Conservation (phyloP, 2,797 vertebrate genomes). For the Alauda arvensis region DNA sequence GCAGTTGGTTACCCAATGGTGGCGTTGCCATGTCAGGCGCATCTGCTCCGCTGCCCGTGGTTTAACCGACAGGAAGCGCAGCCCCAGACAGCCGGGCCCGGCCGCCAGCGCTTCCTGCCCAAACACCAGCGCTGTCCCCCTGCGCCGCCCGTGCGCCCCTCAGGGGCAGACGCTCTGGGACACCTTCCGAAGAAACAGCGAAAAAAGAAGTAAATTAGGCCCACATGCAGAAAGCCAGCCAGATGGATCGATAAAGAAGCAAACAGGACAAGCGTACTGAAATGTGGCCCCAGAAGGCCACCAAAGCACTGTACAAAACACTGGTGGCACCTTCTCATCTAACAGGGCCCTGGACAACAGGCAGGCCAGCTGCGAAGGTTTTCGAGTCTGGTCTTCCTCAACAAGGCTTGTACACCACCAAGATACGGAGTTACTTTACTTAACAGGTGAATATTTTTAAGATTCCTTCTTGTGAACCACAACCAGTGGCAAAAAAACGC, state of each 20-base stretch:
- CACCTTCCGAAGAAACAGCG: background rate
- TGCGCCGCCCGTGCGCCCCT: accelerated
- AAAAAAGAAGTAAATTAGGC: background rate
- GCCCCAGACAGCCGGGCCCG: slow-evolving; percentile 46
- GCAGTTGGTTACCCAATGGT: background rate
- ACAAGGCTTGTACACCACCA: background rate
- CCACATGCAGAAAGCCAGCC: background rate
- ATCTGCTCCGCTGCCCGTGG: slow-evolving; percentile 75
- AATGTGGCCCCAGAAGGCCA: background rate
- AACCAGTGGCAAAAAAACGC: background rate
- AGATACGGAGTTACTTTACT: background rate
- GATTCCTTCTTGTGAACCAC: background rate
- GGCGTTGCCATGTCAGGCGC: slow-evolving; percentile 33
- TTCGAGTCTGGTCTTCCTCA: background rate
- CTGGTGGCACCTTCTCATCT: background rate
- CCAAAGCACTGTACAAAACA: background rate
- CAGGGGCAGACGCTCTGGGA: background rate
- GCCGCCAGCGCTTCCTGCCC: slow-evolving; percentile 65
- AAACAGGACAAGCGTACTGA: background rate
- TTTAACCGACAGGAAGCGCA: slow-evolving; percentile 83
- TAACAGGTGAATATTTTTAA: background rate
- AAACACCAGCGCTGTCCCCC: slow-evolving; percentile 11
- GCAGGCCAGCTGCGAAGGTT: background rate
- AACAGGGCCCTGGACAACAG: background rate
- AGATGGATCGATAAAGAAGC: background rate